These are phyloP conservation scores for Drosophila murphyi DNA, from an alignment of 1,140 invertebrate genomes.

Conservation along the genomic window DNA sequence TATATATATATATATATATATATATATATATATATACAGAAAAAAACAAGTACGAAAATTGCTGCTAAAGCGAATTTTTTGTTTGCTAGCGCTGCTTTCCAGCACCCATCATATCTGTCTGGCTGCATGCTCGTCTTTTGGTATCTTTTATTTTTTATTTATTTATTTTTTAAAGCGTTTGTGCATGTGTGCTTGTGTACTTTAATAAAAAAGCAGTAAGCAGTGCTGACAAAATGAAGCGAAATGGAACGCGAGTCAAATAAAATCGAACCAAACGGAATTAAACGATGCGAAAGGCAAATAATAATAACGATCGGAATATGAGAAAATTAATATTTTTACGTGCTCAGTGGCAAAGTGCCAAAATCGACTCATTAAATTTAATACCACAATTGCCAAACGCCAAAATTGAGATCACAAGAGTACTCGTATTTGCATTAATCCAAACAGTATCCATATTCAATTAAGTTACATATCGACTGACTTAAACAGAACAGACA, in stretches of 20 bases:
- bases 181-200: conserved; percentile 16
- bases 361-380: conserved; percentile 47
- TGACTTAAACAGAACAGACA: neutral
- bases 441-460: conserved; percentile 29
- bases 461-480: conserved; percentile 17
- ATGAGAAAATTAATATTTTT: conserved; percentile 75
- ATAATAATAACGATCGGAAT: conserved; percentile 63
- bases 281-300: conserved; percentile 56
- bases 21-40: conserved; percentile 2
- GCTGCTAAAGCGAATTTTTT: conserved; percentile 70
- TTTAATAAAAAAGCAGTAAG: conserved; percentile 62
- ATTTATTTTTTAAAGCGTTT: neutral
- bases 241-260: conserved; percentile 27
- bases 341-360: conserved; percentile 14
- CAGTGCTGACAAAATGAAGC: conserved; percentile 28
- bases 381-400: conserved; percentile 40
- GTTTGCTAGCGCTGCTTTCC: neutral
- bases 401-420: conserved; percentile 18
- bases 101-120: conserved; percentile 1
- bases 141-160: too few species aligned
- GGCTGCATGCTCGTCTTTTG: conserved; percentile 16
- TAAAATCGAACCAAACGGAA: conserved; percentile 14
- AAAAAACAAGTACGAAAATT: conserved; percentile 32
- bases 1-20: neutral
- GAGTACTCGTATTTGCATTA: conserved; percentile 15